Conservation (phyloP, 92 coral and sea anemone genomes). For the Galaxea fascicularis region DNA sequence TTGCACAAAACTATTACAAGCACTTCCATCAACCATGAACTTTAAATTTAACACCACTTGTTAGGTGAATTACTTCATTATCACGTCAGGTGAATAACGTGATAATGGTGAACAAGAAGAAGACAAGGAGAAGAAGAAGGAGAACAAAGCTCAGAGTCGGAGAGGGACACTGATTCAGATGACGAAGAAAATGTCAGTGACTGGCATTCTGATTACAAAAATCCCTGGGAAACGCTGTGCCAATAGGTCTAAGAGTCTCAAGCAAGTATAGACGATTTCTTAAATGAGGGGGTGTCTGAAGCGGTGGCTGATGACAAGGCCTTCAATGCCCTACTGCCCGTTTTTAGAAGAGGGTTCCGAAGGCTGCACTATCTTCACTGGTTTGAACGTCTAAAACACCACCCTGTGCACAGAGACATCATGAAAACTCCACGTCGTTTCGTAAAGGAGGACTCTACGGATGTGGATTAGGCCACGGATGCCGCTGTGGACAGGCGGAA, state of each 20-base stretch:
- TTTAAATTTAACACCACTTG: too few relatives aligned
- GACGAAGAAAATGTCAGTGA: not conserved
- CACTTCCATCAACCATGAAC: too few relatives aligned
- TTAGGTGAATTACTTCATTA: too few relatives aligned
- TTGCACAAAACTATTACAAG: too few relatives aligned
- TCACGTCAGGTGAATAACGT: too few relatives aligned
- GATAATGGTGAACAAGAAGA: not conserved
- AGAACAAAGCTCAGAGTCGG: too few relatives aligned
- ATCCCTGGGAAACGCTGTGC: too few relatives aligned
- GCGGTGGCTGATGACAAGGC: not conserved
- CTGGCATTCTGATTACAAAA: not conserved
- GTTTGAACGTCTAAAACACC: not conserved
- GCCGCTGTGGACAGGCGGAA: slow-evolving; percentile 20
- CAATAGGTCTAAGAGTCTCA: too few relatives aligned
- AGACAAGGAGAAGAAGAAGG: too few relatives aligned
- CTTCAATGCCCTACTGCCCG: not conserved
- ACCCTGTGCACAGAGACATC: too few relatives aligned
- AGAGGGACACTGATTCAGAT: too few relatives aligned
- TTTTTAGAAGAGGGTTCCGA: not conserved
- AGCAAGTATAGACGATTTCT: not conserved
- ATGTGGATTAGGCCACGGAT: not conserved
- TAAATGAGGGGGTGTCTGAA: not conserved
- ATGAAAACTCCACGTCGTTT: too few relatives aligned
- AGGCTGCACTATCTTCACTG: not conserved
- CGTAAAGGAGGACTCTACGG: not conserved